Evolutionary conservation across 2,888 invertebrate species (phyloP), one percentile per base, ranked within the genome.

Genomic region (Lasius platythorax): DNA sequence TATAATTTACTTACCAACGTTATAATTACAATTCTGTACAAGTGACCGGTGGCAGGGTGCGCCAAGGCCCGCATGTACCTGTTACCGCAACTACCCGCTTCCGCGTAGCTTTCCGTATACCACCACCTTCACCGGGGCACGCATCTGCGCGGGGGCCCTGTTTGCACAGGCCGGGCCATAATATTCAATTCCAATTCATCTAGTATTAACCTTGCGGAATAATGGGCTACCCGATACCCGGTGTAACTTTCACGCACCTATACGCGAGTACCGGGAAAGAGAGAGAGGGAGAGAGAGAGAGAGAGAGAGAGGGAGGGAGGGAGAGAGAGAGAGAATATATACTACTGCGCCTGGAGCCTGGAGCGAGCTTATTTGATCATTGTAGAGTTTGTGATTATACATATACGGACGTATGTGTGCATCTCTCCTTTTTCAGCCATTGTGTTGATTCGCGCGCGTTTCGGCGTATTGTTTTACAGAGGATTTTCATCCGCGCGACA

Each of bases 1-100:
- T 94, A 94, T 95, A 95, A 95, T 95, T 95, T 94, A 95, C 95
- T 94, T 94, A 94, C 94, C 93, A 92, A 93, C 94, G 94, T 94
- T 95, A 94, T 94, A 95, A 94, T 95, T 95, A 94, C 94, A 95
- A 94, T 94, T 95, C 93, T 91, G 93, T 89, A 92, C 92, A 90
- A 91, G 92, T 92, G 92, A 88, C 89, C 88, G 85, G 56, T 86
- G 82, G 84, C 89, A 64, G 63, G 40, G 67, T 56, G 87, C 86
- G 87, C 87, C 85, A 56, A 46, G 78, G 74, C 18, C 37, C 23
- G 72, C 50, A n/a, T 53, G n/a, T 66, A 67, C 73, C 76, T 50
- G 74, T 68, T 64, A 50, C 18, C 66, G 74, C 58, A 83, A 61
- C 82, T 83, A 83, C 85, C 79, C 73, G 86, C 84, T 87, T 85